Conservation (phyloP, 2,888 invertebrate genomes). For the Lymantria dispar region DNA sequence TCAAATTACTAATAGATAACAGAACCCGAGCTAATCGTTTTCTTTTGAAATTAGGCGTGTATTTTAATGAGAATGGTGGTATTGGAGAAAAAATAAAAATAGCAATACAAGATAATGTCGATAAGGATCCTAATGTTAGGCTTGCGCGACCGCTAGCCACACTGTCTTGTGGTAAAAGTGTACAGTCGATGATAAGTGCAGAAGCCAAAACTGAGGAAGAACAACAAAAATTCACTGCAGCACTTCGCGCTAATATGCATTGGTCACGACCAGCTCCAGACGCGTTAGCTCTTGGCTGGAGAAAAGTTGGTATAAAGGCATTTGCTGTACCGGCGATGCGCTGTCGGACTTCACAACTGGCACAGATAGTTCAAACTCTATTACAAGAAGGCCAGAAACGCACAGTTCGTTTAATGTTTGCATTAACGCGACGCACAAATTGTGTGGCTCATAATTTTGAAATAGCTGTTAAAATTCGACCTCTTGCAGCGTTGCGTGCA, state of each 20-base stretch:
- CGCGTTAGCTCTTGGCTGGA: conserved; percentile 41
- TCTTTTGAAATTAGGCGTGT: conserved; percentile 43
- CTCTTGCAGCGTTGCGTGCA: conserved; percentile 40
- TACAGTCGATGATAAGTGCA: conserved; percentile 17
- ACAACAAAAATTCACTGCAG: conserved; percentile 29
- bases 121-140: conserved; percentile 1
- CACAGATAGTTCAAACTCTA: conserved; percentile 31
- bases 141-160: conserved; percentile 22
- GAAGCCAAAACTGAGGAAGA: conserved; percentile 16
- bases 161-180: conserved; percentile 17
- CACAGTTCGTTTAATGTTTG: conserved; percentile 42
- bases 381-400: conserved; percentile 33
- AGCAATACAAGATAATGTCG: conserved; percentile 10
- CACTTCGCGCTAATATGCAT: conserved; percentile 47
- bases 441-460: conserved; percentile 30
- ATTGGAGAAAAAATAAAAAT: conserved; percentile 35
- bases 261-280: conserved; percentile 41
- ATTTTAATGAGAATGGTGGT: conserved; percentile 50
- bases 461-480: conserved; percentile 35
- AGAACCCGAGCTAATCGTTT: conserved; percentile 39
- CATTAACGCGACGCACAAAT: conserved; percentile 36
- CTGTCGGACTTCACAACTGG: conserved; percentile 35
- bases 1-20: conserved; percentile 22
- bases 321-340: conserved; percentile 43
- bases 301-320: conserved; percentile 46